Percentiles rank a stretch among this genome's conserved stretches.
Evolutionary conservation across 2,113 vertebrate species (phyloP).

Genomic region (Scomber scombrus): DNA sequence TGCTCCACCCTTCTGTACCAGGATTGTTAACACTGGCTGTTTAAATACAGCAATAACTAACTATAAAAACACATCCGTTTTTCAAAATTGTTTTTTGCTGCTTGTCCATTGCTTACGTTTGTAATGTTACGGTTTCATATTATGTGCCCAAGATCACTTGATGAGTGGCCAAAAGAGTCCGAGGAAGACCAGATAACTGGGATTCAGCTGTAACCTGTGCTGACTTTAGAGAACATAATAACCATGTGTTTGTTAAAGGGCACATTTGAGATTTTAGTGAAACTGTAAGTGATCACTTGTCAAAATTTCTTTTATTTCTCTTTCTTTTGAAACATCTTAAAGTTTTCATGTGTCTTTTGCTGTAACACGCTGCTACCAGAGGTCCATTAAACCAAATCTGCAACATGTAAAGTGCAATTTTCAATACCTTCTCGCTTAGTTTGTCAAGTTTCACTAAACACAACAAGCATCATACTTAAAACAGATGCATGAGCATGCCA

Average conservation of each 20-base stretch:
- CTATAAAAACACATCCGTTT: constrained; percentile 9
- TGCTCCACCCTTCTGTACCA: background rate
- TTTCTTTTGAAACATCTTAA: constrained; percentile 3
- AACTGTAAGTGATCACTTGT: background rate
- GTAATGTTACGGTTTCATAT: background rate
- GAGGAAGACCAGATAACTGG: constrained; percentile 25
- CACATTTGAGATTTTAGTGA: constrained; percentile 23
- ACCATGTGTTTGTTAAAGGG: constrained; percentile 9
- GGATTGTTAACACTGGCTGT: background rate
- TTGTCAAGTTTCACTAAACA: background rate
- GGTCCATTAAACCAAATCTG: too few relatives aligned
- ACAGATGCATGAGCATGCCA: background rate
- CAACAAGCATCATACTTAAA: background rate
- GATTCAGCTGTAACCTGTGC: constrained; percentile 49
- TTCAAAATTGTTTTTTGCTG: background rate
- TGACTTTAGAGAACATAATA: constrained; percentile 1
- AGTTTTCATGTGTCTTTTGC: background rate
- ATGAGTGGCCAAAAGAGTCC: background rate
- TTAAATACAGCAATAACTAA: constrained; percentile 13
- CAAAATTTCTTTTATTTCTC: background rate
- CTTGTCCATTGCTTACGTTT: background rate
- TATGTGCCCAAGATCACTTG: background rate
- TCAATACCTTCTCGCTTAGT: background rate
- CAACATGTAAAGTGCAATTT: too few relatives aligned
- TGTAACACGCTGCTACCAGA: background rate